A percentile compares a stretch with the other conserved stretches of the same genome.
Conservation (phyloP, 2,113 vertebrate species). For the Gallinago jamesoni region DNA sequence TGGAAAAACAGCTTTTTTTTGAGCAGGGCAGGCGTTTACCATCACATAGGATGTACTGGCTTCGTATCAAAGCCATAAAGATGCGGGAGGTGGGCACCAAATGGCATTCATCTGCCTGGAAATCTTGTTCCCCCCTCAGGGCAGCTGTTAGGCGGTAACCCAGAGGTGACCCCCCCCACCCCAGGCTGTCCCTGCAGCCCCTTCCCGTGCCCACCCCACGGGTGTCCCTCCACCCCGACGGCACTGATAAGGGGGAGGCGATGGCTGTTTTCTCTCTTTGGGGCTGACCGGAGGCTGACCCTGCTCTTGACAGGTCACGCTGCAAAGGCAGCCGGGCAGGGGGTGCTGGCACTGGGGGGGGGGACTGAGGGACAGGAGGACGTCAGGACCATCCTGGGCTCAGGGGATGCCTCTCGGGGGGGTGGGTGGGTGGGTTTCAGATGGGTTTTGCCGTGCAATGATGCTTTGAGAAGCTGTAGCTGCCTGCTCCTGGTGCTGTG, state of each 20-base stretch:
- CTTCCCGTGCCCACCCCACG: neutral
- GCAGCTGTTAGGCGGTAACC: neutral
- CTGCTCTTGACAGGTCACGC: neutral
- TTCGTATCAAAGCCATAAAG: accelerated
- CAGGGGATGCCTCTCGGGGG: too few species aligned
- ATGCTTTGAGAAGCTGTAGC: accelerated
- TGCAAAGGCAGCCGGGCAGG: accelerated
- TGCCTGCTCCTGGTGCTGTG: accelerated
- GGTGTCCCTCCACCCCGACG: neutral
- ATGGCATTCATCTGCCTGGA: neutral
- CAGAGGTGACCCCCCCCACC: constrained; percentile 5
- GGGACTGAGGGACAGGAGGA: too few species aligned
- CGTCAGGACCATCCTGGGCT: too few species aligned
- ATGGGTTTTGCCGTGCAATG: accelerated
- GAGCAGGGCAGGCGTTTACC: neutral
- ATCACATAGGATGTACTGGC: accelerated
- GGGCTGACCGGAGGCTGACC: constrained; percentile 48
- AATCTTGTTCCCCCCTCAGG: neutral
- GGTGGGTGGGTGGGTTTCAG: too few species aligned
- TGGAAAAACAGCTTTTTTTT: neutral
- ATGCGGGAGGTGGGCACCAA: neutral
- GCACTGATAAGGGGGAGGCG: neutral
- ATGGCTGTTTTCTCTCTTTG: constrained; percentile 48
- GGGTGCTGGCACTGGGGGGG: neutral
- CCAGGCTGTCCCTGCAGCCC: neutral